These are phyloP conservation scores for Hesperia comma DNA, from an alignment of 2,888 invertebrate genomes.

Conservation along the genomic window DNA sequence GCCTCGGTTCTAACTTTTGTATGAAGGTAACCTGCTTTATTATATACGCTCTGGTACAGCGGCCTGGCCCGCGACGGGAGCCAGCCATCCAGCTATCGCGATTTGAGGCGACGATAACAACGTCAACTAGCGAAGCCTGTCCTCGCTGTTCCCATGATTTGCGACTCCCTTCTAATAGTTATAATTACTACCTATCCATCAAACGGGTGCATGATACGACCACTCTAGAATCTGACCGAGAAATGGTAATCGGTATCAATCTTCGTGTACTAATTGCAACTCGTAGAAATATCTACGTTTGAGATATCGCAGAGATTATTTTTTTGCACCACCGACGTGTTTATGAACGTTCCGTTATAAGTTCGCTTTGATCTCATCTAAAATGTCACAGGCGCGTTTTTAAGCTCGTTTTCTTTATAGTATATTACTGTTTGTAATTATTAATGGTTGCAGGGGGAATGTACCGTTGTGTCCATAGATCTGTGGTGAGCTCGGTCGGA, in stretches of 20 bases:
- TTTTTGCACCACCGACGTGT: constrained; percentile 72
- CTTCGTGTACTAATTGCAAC: constrained; percentile 49
- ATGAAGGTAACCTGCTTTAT: too few relatives aligned
- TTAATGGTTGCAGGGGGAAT: constrained; percentile 15
- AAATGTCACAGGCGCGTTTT: constrained; percentile 61
- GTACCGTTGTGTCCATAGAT: neutral
- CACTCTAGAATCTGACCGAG: constrained; percentile 55
- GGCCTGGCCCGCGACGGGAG: constrained; percentile 52
- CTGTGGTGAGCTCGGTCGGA: neutral
- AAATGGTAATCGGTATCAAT: constrained; percentile 68
- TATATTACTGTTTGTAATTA: constrained; percentile 26
- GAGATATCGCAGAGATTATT: constrained; percentile 79
- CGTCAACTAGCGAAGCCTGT: constrained; percentile 77
- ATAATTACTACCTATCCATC: constrained; percentile 81
- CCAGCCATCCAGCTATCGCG: constrained; percentile 81
- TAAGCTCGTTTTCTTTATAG: constrained; percentile 43
- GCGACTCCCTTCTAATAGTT: constrained; percentile 79
- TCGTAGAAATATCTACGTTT: constrained; percentile 57
- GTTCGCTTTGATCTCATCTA: constrained; percentile 75
- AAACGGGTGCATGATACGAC: constrained; percentile 74
- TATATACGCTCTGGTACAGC: too few relatives aligned
- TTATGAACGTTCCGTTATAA: constrained; percentile 75
- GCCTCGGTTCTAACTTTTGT: too few relatives aligned
- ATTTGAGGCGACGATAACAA: constrained; percentile 74
- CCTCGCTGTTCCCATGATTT: constrained; percentile 80